A percentile compares a stretch with the other conserved stretches of the same genome.
Evolutionary conservation across 2,888 invertebrate genomes (phyloP).

Genomic region (Idaea dimidiata): DNA sequence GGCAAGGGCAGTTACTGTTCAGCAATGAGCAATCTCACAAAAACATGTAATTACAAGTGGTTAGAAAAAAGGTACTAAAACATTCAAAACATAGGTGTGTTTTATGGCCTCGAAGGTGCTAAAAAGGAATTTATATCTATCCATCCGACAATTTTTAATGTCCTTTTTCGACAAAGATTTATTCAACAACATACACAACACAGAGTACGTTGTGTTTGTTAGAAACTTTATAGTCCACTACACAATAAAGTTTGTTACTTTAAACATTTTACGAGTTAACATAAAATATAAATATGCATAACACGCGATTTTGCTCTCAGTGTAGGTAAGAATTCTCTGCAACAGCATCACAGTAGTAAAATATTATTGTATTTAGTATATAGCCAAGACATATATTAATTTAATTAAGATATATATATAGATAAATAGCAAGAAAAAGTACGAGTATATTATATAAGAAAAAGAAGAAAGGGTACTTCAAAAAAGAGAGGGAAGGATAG

Average conservation of each 20-base stretch:
- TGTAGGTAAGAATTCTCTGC: slow-evolving; percentile 2
- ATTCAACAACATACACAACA: slow-evolving; percentile 14
- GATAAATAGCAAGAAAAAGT: too few relatives aligned
- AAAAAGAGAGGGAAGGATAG: too few relatives aligned
- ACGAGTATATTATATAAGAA: too few relatives aligned
- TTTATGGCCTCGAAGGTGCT: not conserved
- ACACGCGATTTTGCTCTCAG: slow-evolving; percentile 40
- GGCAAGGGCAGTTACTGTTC: too few relatives aligned
- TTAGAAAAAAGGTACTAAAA: not conserved
- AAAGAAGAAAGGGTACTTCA: too few relatives aligned
- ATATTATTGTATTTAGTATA: not conserved
- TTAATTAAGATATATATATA: too few relatives aligned
- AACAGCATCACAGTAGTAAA: not conserved
- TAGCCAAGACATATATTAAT: too few relatives aligned
- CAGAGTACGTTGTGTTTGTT: slow-evolving; percentile 24
- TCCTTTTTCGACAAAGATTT: slow-evolving; percentile 5
- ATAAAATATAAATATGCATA: slow-evolving; percentile 62
- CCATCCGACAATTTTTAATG: slow-evolving; percentile 1
- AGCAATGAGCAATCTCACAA: not conserved
- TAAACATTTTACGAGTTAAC: slow-evolving; percentile 63
- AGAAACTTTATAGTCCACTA: slow-evolving; percentile 48
- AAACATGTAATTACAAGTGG: not conserved
- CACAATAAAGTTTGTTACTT: slow-evolving; percentile 63
- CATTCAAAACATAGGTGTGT: not conserved
- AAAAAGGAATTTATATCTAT: not conserved